A percentile compares a stretch with the other conserved stretches of the same genome.
Evolutionary conservation across 2,888 invertebrate genomes (phyloP).

Genomic region (Micropterix aruncella): DNA sequence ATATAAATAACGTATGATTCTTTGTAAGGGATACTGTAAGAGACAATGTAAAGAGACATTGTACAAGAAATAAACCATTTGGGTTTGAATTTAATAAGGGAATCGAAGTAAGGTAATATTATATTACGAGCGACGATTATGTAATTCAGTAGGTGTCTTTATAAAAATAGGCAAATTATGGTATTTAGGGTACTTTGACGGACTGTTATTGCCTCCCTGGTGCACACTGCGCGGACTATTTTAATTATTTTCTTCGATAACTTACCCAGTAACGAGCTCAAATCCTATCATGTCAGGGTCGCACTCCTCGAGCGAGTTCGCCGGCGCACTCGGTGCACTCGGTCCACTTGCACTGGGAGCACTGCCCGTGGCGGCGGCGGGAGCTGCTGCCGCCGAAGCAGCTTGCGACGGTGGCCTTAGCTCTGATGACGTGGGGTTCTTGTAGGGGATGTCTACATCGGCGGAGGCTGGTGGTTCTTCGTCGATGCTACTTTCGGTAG

Average conservation of each 20-base stretch:
- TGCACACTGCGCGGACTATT: too few relatives aligned
- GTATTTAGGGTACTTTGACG: not conserved
- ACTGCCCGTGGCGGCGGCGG: conserved; percentile 24
- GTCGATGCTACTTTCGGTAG: conserved; percentile 9
- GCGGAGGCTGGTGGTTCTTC: conserved; percentile 33
- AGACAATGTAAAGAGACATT: too few relatives aligned
- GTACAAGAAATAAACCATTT: too few relatives aligned
- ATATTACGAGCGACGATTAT: too few relatives aligned
- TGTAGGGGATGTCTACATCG: conserved; percentile 34
- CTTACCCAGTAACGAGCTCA: conserved; percentile 76
- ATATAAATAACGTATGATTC: too few relatives aligned
- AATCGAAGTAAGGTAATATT: too few relatives aligned
- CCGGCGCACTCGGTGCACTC: conserved; percentile 38
- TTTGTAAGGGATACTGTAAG: too few relatives aligned
- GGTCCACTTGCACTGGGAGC: conserved; percentile 31
- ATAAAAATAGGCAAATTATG: too few relatives aligned
- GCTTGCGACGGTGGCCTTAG: conserved; percentile 30
- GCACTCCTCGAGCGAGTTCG: conserved; percentile 56
- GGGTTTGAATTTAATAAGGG: too few relatives aligned
- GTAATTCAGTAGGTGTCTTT: too few relatives aligned
- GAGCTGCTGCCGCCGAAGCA: conserved; percentile 30
- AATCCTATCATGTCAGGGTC: conserved; percentile 83
- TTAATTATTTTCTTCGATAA: too few relatives aligned
- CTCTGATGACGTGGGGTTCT: conserved; percentile 33
- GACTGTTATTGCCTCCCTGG: not conserved